Conservation (phyloP, 2,797 vertebrate genomes). For the Sebastes vulpes region DNA sequence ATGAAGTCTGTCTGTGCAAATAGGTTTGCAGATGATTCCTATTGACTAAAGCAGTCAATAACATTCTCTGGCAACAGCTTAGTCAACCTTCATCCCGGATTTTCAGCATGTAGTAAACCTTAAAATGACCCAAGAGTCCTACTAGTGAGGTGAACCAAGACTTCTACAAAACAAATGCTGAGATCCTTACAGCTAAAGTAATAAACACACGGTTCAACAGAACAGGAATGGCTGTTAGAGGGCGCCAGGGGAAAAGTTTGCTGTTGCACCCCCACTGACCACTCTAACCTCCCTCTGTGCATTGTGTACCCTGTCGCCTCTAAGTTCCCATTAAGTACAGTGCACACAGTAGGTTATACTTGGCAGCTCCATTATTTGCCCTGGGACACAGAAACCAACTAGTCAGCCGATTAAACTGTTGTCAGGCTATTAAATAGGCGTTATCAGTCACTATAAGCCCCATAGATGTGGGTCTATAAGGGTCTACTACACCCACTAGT, state of each 20-base stretch:
- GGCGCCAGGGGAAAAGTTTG: neutral
- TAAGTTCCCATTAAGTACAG: neutral
- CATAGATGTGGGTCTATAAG: too few species aligned
- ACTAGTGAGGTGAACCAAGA: neutral
- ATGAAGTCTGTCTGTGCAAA: constrained; percentile 7
- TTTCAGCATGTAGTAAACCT: neutral
- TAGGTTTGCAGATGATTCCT: neutral
- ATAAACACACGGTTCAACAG: neutral
- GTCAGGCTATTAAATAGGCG: too few species aligned
- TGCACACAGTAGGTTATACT: neutral
- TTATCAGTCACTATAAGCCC: too few species aligned
- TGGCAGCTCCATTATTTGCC: neutral
- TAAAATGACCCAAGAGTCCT: neutral
- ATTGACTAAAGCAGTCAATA: constrained; percentile 26
- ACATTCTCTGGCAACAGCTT: neutral
- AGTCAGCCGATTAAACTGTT: neutral
- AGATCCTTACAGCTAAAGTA: neutral
- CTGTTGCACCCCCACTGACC: neutral
- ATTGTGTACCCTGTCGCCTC: neutral
- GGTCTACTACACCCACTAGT: too few species aligned
- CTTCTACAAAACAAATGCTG: neutral
- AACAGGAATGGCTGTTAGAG: neutral
- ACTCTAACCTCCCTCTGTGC: neutral
- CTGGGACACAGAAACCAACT: neutral
- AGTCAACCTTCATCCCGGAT: neutral